Conservation (phyloP, 1,140 invertebrate species). For the Cataglyphis hispanica region DNA sequence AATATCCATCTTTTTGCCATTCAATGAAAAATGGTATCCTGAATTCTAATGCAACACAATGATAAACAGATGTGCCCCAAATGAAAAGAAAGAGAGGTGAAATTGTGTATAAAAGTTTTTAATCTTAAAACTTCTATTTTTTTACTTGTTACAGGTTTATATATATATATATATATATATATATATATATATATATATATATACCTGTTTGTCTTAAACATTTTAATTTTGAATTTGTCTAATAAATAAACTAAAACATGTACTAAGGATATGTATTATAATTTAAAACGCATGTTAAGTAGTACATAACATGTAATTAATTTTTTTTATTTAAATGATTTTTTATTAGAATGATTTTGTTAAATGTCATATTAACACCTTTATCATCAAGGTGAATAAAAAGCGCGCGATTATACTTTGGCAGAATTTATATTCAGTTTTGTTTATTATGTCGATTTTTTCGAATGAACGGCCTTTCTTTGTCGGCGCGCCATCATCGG, state of each 20-base stretch:
- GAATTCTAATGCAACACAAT: not conserved
- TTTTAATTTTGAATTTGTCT: too few relatives aligned
- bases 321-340: not conserved
- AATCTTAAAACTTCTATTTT: not conserved
- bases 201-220: too few relatives aligned
- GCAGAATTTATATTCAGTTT: slow-evolving; percentile 36
- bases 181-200: too few relatives aligned
- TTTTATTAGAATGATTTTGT: not conserved
- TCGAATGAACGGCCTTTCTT: not conserved
- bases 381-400: slow-evolving; percentile 1
- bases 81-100: not conserved
- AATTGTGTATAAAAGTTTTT: not conserved
- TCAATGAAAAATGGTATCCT: not conserved
- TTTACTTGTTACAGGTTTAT: too few relatives aligned
- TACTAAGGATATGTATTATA: not conserved
- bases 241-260: not conserved
- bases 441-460: slow-evolving; percentile 18
- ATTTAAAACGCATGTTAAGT: not conserved
- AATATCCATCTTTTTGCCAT: slow-evolving; percentile 6
- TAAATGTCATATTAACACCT: slow-evolving; percentile 19
- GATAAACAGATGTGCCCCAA: not conserved
- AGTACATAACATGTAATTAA: not conserved
- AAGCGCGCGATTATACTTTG: not conserved
- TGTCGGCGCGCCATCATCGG: slow-evolving; percentile 26
- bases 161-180: too few relatives aligned